These are phyloP conservation scores for Rotaria socialis DNA, from an alignment of 2,888 invertebrate genomes.

Conservation along the genomic window DNA sequence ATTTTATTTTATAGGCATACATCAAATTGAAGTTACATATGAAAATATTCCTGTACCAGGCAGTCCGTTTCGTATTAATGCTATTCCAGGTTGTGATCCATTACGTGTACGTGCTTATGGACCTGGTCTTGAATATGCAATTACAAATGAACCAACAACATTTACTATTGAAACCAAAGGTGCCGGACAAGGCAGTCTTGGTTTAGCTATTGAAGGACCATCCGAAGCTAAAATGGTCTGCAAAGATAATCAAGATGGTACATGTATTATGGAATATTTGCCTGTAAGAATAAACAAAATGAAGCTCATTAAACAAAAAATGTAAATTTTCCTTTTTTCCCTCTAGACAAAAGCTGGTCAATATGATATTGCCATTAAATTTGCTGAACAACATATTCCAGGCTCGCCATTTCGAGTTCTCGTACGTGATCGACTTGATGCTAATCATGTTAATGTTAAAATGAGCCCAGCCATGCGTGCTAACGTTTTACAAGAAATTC, in stretches of 20 bases:
- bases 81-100: slow-evolving; percentile 73
- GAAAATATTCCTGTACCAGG: slow-evolving; percentile 77
- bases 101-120: slow-evolving; percentile 75
- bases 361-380: slow-evolving; percentile 77
- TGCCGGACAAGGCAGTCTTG: slow-evolving; percentile 75
- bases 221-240: slow-evolving; percentile 76
- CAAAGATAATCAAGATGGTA: slow-evolving; percentile 77
- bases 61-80: slow-evolving; percentile 75
- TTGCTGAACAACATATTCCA: slow-evolving; percentile 76
- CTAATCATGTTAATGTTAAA: slow-evolving; percentile 60
- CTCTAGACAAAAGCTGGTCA: slow-evolving; percentile 60
- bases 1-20: neutral
- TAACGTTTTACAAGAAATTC: slow-evolving; percentile 70
- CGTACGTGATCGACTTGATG: slow-evolving; percentile 67
- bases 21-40: slow-evolving; percentile 70
- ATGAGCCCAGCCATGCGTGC: slow-evolving; percentile 54
- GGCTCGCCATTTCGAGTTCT: slow-evolving; percentile 61
- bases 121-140: slow-evolving; percentile 70
- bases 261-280: slow-evolving; percentile 76
- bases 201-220: slow-evolving; percentile 77
- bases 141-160: slow-evolving; percentile 68
- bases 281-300: slow-evolving; percentile 58
- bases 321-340: neutral
- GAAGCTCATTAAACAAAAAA: neutral
- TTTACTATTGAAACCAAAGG: slow-evolving; percentile 76